Evolutionary conservation across 1,140 invertebrate genomes (phyloP), one percentile per base, ranked within the genome.

Genomic region (Melitaea cinxia): DNA sequence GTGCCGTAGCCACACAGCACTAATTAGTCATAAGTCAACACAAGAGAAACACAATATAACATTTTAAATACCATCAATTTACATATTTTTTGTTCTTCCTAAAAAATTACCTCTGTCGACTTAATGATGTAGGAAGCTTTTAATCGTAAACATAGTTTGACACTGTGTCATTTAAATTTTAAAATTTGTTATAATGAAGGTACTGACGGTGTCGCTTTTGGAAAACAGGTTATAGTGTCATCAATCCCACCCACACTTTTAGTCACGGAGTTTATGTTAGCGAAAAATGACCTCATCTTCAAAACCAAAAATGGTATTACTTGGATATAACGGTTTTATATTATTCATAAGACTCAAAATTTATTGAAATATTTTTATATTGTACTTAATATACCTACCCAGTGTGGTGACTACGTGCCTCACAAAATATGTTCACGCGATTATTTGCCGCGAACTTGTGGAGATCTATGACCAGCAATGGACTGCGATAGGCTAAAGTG

Each of bases 211-310:
- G 54, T 24, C 15, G 19, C n/a, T 39, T 37, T 9, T 55, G 42
- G 42, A 47, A 47, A 47, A 21, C 19, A n/a, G 19, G 6, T 12
- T 1, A 12, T 7, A 61, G 65, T 78, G 68, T 72, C 74, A 73
- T 77, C 74, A 65, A 49, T 56, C 14, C 57, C 72, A 59, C 78
- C 80, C 71, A 69, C 80, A 59, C 62, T 23, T 49, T 79, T 77
- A 78, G 37, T 81, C 78, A 81, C 35, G 10, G 23, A 47, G 9
- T 47, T 30, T 15, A 47, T 49, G 24, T 37, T 17, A 45, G 53
- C 35, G 50, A 21, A 12, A 60, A 47, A 62, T 82, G 80, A 82
- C 77, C 70, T 82, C 76, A 82, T 63, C 63, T 24, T 19, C 12
- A 23, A 28, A 23, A 30, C 65, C 59, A 37, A 64, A 65, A 28